These are phyloP conservation scores for Mormyrops attenuatus DNA, from an alignment of 2,797 vertebrate species.

Conservation along the genomic window DNA sequence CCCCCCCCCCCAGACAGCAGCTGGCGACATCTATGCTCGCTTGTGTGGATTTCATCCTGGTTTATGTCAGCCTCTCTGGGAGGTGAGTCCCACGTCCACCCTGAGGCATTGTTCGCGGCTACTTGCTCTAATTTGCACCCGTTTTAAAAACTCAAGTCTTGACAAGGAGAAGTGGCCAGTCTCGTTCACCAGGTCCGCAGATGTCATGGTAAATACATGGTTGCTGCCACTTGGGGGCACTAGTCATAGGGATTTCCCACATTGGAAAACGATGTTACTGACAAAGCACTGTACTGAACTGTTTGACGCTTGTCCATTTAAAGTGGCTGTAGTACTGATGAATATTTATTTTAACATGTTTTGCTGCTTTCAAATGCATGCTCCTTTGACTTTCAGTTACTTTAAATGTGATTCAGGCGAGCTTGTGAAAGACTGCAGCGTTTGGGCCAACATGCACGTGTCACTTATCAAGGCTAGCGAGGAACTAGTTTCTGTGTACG, in stretches of 20 bases:
- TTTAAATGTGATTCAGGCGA: background rate
- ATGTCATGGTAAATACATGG: background rate
- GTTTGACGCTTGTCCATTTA: background rate
- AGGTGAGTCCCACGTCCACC: background rate
- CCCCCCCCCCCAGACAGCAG: background rate
- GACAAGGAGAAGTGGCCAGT: background rate
- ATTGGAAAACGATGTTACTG: background rate
- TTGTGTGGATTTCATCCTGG: background rate
- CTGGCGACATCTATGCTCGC: background rate
- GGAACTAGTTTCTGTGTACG: background rate
- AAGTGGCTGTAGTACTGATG: background rate
- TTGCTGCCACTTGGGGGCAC: background rate
- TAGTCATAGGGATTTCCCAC: background rate
- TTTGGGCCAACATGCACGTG: background rate
- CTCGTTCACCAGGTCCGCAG: background rate
- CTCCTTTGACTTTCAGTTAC: background rate
- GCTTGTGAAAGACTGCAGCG: background rate
- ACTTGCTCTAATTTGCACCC: background rate
- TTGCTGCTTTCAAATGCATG: background rate
- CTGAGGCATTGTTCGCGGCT: background rate
- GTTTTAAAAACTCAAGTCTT: background rate
- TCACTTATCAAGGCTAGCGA: background rate
- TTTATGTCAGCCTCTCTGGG: background rate
- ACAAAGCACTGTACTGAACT: background rate
- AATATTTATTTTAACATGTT: background rate